Base-by-base conservation (phyloP, 2,888 invertebrate genomes). In the Melolontha melolontha region DNA sequence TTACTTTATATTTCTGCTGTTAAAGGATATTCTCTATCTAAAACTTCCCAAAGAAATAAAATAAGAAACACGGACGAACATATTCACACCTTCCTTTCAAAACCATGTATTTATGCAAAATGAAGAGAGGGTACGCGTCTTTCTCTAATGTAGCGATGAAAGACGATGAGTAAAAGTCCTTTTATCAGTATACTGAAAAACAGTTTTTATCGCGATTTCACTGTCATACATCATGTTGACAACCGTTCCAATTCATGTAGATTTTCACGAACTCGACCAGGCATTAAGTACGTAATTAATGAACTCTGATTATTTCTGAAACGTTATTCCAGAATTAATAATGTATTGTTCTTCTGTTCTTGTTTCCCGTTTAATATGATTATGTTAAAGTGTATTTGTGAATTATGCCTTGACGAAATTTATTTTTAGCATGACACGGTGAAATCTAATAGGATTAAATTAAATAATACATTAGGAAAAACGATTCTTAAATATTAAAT, bases 221-320 rank as follows among this genome's bases (percentile, higher is more conserved):
- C 12, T 16, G 29, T n/a, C 47, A 11, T 59, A 59, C 47, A 59
- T 59, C 59, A 59, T 29, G 44, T 59, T 59, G 59, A 59, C 59
- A 59, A 22, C 22, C 47, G 44, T 47, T 59, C 27, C 16, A 14
- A 34, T 59, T 59, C n/a, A 39, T 11, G 14, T 59, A 59, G 44
- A 59, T 59, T 44, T 29, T 47, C 47, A 44, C 14, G 44, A 59
- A 29, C 59, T 14, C 59, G 29, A 34, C 59, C 16, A 29, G 16
- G 59, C 41, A 42, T 57, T 57, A 57, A 42, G 55, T 42, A 16
- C 47, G 44, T 34, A 59, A 59, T 47, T 59, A 59, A 59, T 59
- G 59, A 59, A 47, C 29, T 44, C 51, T 44, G 14, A 34, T 34
- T 59, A 44, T 44, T 47, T 59, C 47, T 2, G 29, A 17, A 59